Percentiles rank a stretch among this genome's conserved stretches.
These are phyloP conservation scores for Beris chalybata DNA, from an alignment of 2,888 invertebrate species.

Conservation along the genomic window DNA sequence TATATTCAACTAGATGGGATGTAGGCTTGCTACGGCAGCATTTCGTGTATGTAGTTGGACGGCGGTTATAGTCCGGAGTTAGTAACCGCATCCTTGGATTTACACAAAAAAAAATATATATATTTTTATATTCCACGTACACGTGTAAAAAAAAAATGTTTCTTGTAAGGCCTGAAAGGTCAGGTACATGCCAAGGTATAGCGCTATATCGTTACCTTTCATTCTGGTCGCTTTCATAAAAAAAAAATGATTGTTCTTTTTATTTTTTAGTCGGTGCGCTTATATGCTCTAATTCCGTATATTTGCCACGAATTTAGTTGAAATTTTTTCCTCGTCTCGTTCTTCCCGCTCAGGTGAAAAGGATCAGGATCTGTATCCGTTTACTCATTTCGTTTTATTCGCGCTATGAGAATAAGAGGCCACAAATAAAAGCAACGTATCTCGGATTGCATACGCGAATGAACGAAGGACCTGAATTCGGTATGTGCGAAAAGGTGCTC, in stretches of 20 bases:
- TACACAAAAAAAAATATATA: too few relatives aligned
- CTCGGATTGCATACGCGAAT: conserved; percentile 15
- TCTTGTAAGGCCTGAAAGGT: too few relatives aligned
- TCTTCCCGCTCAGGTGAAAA: conserved; percentile 8
- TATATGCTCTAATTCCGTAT: conserved; percentile 30
- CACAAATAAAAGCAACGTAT: conserved; percentile 18
- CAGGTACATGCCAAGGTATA: too few relatives aligned
- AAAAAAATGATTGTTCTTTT: conserved; percentile 1
- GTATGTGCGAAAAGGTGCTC: neutral
- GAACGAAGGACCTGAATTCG: too few relatives aligned
- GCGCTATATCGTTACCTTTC: too few relatives aligned
- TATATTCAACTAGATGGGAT: neutral
- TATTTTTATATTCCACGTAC: too few relatives aligned
- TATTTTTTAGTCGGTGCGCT: conserved; percentile 23
- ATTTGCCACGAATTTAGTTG: conserved; percentile 25
- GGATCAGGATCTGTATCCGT: conserved; percentile 24
- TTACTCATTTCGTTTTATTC: conserved; percentile 33
- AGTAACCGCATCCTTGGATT: too few relatives aligned
- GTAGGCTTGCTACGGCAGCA: neutral
- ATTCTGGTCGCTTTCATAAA: too few relatives aligned
- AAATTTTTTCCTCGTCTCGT: neutral
- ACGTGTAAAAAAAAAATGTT: too few relatives aligned
- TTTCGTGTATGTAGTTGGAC: too few relatives aligned
- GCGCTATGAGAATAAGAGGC: conserved; percentile 29
- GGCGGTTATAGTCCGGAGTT: too few relatives aligned